These are phyloP conservation scores for Sorex maritimensis DNA, from an alignment of 2,797 vertebrate genomes.

Conservation along the genomic window DNA sequence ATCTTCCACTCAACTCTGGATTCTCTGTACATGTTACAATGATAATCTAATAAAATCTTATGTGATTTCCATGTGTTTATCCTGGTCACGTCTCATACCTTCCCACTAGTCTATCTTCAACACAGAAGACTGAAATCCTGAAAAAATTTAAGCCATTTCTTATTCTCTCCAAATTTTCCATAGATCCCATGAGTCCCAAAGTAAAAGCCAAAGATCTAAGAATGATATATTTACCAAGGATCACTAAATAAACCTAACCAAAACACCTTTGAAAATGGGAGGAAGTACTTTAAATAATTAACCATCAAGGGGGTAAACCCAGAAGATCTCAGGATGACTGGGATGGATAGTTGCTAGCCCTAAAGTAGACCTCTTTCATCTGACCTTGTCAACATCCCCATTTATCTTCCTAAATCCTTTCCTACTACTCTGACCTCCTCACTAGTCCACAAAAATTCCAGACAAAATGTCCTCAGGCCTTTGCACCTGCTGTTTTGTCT, in stretches of 20 bases:
- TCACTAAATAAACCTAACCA: neutral
- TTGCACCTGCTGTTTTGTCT: neutral
- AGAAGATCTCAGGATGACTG: neutral
- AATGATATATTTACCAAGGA: neutral
- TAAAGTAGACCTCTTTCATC: neutral
- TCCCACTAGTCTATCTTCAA: neutral
- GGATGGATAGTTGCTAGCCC: neutral
- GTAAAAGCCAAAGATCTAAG: neutral
- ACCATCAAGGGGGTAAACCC: neutral
- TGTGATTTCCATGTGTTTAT: neutral
- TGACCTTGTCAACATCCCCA: neutral
- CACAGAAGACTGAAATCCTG: neutral
- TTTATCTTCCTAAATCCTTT: constrained; percentile 32
- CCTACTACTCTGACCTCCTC: neutral
- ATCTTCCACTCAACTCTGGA: neutral
- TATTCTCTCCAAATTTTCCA: neutral
- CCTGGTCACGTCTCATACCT: neutral
- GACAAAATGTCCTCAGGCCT: neutral
- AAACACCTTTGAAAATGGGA: neutral
- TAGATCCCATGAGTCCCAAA: neutral
- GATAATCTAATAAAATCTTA: neutral
- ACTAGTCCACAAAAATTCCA: neutral
- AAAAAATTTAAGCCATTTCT: neutral
- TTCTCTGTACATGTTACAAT: neutral
- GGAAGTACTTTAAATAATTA: neutral